Evolutionary conservation across 2,113 vertebrate species (phyloP).

Genomic region (Triplophysa rosa): DNA sequence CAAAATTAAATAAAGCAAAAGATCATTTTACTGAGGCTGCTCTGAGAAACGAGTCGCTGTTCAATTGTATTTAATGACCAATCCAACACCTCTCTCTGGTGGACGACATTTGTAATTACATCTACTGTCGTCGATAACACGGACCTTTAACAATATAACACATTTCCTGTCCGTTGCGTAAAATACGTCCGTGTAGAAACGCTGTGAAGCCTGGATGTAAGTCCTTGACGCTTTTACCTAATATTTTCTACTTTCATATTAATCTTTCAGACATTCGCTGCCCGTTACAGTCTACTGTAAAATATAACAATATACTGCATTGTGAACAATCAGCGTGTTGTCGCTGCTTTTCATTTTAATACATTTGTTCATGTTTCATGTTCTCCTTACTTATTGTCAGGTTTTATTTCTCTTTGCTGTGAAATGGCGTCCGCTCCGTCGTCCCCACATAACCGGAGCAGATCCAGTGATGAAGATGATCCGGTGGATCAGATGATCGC

Average conservation of each 20-base stretch:
- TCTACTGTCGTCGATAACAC: neutral
- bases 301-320: neutral
- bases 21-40: too few species aligned
- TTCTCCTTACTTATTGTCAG: too few species aligned
- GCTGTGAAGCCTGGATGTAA: neutral
- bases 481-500: constrained; percentile 84
- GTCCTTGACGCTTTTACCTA: neutral
- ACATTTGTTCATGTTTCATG: too few species aligned
- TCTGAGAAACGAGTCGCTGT: too few species aligned
- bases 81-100: neutral
- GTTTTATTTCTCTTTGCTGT: neutral
- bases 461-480: constrained; percentile 77
- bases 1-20: too few species aligned
- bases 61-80: neutral
- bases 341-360: neutral
- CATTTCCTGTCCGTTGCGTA: neutral
- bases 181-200: neutral
- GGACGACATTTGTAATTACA: neutral
- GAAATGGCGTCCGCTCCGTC: constrained; percentile 73
- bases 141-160: constrained; percentile 9
- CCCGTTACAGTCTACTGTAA: neutral
- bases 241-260: neutral
- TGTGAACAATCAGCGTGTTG: neutral
- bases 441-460: constrained; percentile 76
- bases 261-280: neutral